These are phyloP conservation scores for Lordiphosa andalusiaca DNA, from an alignment of 2,888 invertebrate species.

Conservation along the genomic window DNA sequence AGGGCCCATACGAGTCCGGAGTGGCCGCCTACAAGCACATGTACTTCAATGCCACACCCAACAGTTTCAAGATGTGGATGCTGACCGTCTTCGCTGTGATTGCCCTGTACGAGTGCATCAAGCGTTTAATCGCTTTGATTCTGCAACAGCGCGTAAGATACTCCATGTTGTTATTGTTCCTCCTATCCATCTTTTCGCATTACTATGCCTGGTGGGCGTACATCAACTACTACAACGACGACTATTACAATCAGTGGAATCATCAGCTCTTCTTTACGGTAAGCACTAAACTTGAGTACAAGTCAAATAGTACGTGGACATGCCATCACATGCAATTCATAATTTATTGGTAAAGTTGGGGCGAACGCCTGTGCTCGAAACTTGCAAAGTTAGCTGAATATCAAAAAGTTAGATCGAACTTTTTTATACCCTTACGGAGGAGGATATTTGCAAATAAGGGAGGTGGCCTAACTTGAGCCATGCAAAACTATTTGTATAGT, in stretches of 20 bases:
- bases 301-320: slow-evolving; percentile 17
- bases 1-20: slow-evolving; percentile 87
- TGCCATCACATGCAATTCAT: slow-evolving; percentile 38
- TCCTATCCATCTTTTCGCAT: slow-evolving; percentile 84
- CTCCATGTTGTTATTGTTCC: slow-evolving; percentile 84
- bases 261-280: slow-evolving; percentile 85
- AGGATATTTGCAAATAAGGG: no score
- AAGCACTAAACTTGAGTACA: slow-evolving; percentile 44
- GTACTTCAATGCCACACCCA: slow-evolving; percentile 86
- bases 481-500: no score
- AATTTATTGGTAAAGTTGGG: slow-evolving; percentile 64
- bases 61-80: slow-evolving; percentile 85
- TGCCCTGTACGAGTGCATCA: slow-evolving; percentile 83
- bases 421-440: no score
- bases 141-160: slow-evolving; percentile 82
- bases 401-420: no score
- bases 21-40: slow-evolving; percentile 86
- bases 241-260: slow-evolving; percentile 86
- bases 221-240: slow-evolving; percentile 87
- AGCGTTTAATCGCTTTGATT: slow-evolving; percentile 82
- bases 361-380: slow-evolving; percentile 43
- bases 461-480: no score
- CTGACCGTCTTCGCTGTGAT: slow-evolving; percentile 83
- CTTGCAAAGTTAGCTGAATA: slow-evolving; percentile 51
- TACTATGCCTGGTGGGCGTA: slow-evolving; percentile 87